Evolutionary conservation across 2,888 invertebrate genomes (phyloP), one percentile per base, ranked within the genome.

Genomic region (Drosophila diplacantha): DNA sequence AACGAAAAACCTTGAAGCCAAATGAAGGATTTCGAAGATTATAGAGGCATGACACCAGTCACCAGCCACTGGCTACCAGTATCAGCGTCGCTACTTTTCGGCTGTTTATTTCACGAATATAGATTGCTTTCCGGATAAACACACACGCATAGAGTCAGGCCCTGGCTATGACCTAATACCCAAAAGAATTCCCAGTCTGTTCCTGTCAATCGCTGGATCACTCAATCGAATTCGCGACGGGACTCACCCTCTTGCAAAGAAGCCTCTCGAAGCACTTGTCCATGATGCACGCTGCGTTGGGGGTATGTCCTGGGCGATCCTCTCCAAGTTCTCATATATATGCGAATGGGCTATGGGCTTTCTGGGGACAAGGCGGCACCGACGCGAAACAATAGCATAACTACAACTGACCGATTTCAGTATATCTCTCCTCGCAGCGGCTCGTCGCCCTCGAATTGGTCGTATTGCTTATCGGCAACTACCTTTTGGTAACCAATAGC

Each of bases 241-340:
- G n/a, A 84, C 85, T 85, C 53, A 85, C 84, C 85, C 73, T 71
- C 50, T 75, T 82, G 14, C 47, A 50, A 5, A 69, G 62, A 16
- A 73, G 41, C 20, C 66, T 61, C 26, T 69, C 58, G 16, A 78
- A 54, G 56, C 75, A 60, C 16, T 72, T 56, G 16, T 69, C 75
- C 72, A 83, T 78, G 7, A 34, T 38, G 22, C 18, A 12, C n/a
- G 9, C 29, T 52, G 38, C 38, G 3, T 39, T 7, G 2, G 14
- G 39, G 38, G 1, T 20, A 2, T 38, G 20, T 38, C 20, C 20
- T 38, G 7, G 0, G 20, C 3, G 14, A 26, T 55, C 58, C 58
- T 31, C 26, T 14, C 20, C 34, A 29, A 22, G 35, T 47, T 35
- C 35, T 46, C 35, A 51, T 63, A 53, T 54, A 38, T 12, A 16